Conservation (phyloP, 1,140 invertebrate genomes). For the Lutraria rhynchaena region DNA sequence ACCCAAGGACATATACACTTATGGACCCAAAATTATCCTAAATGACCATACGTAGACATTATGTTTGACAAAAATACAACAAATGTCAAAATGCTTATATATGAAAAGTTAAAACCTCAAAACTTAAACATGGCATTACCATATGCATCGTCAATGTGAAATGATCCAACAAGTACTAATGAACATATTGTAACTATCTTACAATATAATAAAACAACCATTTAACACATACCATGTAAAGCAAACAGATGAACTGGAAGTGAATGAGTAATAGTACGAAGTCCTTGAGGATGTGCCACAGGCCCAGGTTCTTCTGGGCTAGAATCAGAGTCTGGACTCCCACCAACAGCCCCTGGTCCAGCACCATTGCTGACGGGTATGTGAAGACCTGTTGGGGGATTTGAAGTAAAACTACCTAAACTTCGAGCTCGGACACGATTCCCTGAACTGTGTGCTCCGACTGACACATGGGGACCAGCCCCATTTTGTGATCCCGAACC, state of each 20-base stretch:
- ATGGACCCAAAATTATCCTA: no score
- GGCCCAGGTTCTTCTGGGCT: constrained; percentile 74
- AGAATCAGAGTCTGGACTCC: constrained; percentile 78
- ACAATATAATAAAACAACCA: background rate
- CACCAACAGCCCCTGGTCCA: constrained; percentile 70
- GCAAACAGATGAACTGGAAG: constrained; percentile 79
- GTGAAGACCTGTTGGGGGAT: constrained; percentile 66
- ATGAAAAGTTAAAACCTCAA: no score
- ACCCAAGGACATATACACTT: no score
- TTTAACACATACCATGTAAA: constrained; percentile 72
- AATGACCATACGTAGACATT: no score
- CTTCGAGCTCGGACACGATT: constrained; percentile 74
- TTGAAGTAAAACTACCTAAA: constrained; percentile 74
- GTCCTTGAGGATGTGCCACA: constrained; percentile 63
- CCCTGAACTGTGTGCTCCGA: constrained; percentile 64
- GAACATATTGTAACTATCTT: no score
- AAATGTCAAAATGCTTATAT: no score
- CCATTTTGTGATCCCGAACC: constrained; percentile 74
- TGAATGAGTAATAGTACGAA: constrained; percentile 72
- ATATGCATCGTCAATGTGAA: no score
- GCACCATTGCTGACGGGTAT: constrained; percentile 74
- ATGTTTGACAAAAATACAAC: no score
- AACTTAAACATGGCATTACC: no score
- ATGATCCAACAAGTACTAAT: no score
- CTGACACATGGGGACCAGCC: constrained; percentile 65